Evolutionary conservation across 2,113 vertebrate genomes (phyloP), one percentile per base, ranked within the genome.

Genomic region (Pandion haliaetus): DNA sequence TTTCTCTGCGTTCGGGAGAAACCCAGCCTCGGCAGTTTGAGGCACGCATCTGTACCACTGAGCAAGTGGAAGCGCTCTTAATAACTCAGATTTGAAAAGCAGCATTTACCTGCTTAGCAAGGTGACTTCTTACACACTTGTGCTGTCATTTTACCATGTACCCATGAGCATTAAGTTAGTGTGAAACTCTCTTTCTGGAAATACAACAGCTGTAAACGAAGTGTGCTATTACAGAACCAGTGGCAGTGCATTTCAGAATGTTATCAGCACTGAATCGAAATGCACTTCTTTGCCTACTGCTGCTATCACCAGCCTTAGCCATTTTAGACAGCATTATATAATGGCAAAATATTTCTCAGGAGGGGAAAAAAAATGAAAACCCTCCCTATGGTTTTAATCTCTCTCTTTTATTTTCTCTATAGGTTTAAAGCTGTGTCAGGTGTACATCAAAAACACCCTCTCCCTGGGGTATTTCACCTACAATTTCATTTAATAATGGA

Each of bases 401-500:
- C 72, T 29, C 40, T 94, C 38, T 97, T 96, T 87, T 74, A 52
- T 44, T 93, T 95, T 96, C 72, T 90, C 73, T 88, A 9, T 88
- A 54, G 47, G 50, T 86, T 95, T 94, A 97, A 95, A 97, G n/a
- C 88, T 94, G 12, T 90, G 57, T 92, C 70, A 96, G 40, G 86
- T 87, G 47, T 77, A 50, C 20, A 65, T 86, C 72, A 88, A 91
- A 92, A 96, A 58, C 90, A 89, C 34, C 17, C 72, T 36, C 52
- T 93, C 90, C 59, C 58, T 15, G 4, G 70, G 90, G 55, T 85
- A 96, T 94, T 90, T 95, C 11, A 90, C 95, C 82, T 78, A 85
- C 71, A 71, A 71, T 94, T 97, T 97, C 87, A 97, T 97, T 97
- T 95, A 94, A 84, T 96, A 96, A 86, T 95, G 36, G 92, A 97